Base-by-base conservation (phyloP, 2,797 vertebrate species). In the Gorsachius magnificus region DNA sequence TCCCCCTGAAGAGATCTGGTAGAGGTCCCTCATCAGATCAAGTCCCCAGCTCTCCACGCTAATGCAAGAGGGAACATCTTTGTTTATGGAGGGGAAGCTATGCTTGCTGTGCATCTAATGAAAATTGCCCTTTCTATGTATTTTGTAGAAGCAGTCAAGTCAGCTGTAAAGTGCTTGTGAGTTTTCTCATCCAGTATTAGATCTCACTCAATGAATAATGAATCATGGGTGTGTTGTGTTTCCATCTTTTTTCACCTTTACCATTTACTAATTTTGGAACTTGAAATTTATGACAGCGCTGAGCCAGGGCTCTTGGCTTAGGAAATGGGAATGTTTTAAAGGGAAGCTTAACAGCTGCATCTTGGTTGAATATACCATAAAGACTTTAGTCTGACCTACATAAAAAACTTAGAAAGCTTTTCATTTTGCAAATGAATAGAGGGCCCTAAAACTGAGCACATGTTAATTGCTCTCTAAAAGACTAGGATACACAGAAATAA, bases 181-280 rank as follows among this genome's bases (percentile, higher is more conserved):
- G 36, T 74, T 94, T 93, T 83, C 60, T 77, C 79, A 57, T 85
- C 50, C 61, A 92, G 7, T 13, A 18, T 16, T 89, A 90, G 79
- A 72, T 82, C 56, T 68, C 53, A 38, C 35, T 90, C 61, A 74
- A 50, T 84, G 51, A 94, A 95, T 89, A 91, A 93, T 75, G 78
- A 92, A 92, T 72, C 36, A n/a, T 63, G 70, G 58, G 66, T 87
- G 68, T 92, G 85, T 77, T 90, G 45, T 50, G 48, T 89, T 93
- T 95, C 94, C 50, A 46, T 94, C 69, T 41, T 63, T 94, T 83
- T 72, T 93, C 86, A 95, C 78, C 83, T 94, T 90, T 83, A 58
- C 84, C 61, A 72, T 57, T 75, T 92, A 46, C 83, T 94, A 94
- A 95, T 95, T 97, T 94, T 90, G 87, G 87, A 94, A 68, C 66